Evolutionary conservation across 1,140 invertebrate species (phyloP).

Genomic region (Drosophila oshimai): DNA sequence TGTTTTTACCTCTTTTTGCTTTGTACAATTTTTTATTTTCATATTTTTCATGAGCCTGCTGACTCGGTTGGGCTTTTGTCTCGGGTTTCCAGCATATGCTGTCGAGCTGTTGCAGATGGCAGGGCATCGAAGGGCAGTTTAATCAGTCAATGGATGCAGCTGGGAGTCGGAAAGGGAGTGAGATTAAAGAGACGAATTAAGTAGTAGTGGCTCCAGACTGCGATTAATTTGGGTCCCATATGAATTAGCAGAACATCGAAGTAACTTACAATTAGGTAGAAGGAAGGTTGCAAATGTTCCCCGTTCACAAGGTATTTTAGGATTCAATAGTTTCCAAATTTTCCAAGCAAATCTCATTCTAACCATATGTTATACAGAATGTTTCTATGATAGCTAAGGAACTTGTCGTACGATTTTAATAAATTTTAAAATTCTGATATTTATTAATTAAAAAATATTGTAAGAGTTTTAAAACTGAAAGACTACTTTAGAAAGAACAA

Average conservation of each 20-base stretch:
- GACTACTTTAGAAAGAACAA: no score
- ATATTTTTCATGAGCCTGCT: slow-evolving; percentile 24
- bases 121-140: slow-evolving; percentile 1
- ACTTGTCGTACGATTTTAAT: no score
- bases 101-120: slow-evolving; percentile 24
- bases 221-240: slow-evolving; percentile 15
- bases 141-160: slow-evolving; percentile 28
- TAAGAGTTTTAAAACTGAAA: no score
- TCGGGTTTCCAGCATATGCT: slow-evolving; percentile 70
- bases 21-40: slow-evolving; percentile 25
- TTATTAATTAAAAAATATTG: no score
- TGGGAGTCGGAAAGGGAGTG: not conserved
- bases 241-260: slow-evolving; percentile 18
- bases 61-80: slow-evolving; percentile 35
- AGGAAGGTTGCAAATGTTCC: not conserved
- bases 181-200: slow-evolving; percentile 3
- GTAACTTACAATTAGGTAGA: not conserved
- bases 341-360: no score
- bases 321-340: not conserved
- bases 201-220: slow-evolving; percentile 15
- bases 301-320: not conserved
- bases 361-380: no score
- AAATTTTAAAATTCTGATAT: no score
- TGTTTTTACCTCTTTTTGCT: slow-evolving; percentile 14
- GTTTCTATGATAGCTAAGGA: no score